phyloP scores from a whole-genome alignment of 1,140 invertebrate genomes.

The Yoshiicerus persimilis region DNA sequence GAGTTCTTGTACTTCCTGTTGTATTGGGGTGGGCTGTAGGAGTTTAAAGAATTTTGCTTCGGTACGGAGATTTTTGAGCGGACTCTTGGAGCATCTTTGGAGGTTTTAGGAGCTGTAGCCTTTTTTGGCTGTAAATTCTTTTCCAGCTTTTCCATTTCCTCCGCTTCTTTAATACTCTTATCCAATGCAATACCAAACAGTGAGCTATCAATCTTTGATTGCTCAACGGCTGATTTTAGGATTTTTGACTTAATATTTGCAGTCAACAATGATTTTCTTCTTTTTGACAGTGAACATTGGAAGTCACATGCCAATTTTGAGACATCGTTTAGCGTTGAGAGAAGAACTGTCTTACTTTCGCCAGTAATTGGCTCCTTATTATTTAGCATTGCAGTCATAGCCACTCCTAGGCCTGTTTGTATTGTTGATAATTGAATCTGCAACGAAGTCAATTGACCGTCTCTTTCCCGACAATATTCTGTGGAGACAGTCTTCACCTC shows the following conservation, averaged over 20 bases:
- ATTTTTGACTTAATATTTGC: not conserved
- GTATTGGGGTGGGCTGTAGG: not conserved
- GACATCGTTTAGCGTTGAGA: no score
- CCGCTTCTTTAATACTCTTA: not conserved
- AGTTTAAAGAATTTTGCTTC: not conserved
- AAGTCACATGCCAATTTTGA: no score
- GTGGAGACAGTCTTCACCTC: not conserved
- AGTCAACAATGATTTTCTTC: no score
- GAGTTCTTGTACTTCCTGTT: not conserved
- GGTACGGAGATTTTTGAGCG: not conserved
- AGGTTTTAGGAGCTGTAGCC: not conserved
- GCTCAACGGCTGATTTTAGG: not conserved
- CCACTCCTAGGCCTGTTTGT: no score
- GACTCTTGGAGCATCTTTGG: not conserved
- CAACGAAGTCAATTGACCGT: not conserved
- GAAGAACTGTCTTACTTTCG: no score
- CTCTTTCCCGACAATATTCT: not conserved
- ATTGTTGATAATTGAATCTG: no score
- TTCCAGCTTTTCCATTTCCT: not conserved
- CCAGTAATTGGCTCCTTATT: no score
- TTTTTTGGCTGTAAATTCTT: not conserved
- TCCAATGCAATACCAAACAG: not conserved
- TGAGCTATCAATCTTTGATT: not conserved
- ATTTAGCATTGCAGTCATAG: no score
- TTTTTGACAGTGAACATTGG: no score